A percentile compares a stretch with the other conserved stretches of the same genome.
phyloP scores from a whole-genome alignment of 2,113 vertebrate species.

The Oreocharis arfaki region DNA sequence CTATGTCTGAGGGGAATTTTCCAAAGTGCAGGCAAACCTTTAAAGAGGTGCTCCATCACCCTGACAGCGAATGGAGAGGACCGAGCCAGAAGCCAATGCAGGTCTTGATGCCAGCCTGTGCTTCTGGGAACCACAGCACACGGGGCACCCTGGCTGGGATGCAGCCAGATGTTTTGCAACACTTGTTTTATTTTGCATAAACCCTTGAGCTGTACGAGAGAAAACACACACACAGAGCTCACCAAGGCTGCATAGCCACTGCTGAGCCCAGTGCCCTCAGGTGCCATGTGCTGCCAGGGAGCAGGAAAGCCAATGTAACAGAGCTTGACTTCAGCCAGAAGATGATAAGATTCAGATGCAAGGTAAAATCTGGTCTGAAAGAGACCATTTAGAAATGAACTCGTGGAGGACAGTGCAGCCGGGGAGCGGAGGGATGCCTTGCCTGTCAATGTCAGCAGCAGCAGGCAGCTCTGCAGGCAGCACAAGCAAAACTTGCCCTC shows the following conservation, averaged over 20 bases:
- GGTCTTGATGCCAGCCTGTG: not conserved
- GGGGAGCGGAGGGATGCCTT: rapidly evolving
- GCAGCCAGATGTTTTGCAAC: not conserved
- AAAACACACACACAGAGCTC: rapidly evolving
- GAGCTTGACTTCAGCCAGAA: not conserved
- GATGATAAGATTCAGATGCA: not conserved
- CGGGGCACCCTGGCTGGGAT: rapidly evolving
- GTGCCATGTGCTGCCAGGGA: not conserved
- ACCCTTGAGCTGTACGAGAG: not conserved
- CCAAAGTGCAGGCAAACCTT: not conserved
- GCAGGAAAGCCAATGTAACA: not conserved
- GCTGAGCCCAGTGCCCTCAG: not conserved
- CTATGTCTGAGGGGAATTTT: not conserved
- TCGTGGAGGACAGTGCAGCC: rapidly evolving
- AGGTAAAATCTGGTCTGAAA: not conserved
- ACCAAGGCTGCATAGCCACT: not conserved
- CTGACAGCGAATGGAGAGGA: not conserved
- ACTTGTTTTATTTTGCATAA: not conserved
- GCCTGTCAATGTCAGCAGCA: not conserved
- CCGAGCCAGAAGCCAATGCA: not conserved
- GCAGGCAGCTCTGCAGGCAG: not conserved
- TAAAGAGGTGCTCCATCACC: not conserved
- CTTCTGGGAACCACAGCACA: not conserved
- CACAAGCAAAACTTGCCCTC: not conserved
- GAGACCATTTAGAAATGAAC: not conserved